phyloP scores from a whole-genome alignment of 2,888 invertebrate genomes.

The Megamerina dolium region DNA sequence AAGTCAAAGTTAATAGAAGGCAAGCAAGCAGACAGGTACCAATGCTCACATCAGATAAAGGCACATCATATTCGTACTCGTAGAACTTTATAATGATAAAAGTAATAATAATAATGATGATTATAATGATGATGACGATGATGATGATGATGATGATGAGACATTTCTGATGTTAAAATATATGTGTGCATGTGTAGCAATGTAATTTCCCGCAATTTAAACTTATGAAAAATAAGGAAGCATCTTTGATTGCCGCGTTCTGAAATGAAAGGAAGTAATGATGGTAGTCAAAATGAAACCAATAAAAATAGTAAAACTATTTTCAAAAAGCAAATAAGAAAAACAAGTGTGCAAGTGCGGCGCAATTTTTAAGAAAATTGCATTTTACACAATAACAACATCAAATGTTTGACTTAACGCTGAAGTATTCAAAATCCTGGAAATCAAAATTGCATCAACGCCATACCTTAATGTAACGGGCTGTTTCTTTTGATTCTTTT shows the following conservation, averaged over 20 bases:
- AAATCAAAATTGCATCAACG: too few relatives aligned
- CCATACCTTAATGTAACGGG: too few relatives aligned
- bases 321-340: background rate
- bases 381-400: constrained; percentile 1
- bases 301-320: background rate
- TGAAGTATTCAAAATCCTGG: background rate
- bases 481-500: too few relatives aligned
- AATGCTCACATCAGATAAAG: background rate
- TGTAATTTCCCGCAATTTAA: constrained; percentile 13
- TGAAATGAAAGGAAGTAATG: background rate
- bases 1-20: too few relatives aligned
- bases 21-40: background rate
- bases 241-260: constrained; percentile 4
- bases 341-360: background rate
- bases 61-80: background rate
- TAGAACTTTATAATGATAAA: background rate
- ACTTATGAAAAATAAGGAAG: constrained; percentile 11
- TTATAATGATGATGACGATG: background rate
- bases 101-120: constrained; percentile 1
- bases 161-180: background rate
- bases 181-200: background rate
- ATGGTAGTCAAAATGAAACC: background rate
- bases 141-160: background rate
- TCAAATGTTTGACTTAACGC: background rate
- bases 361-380: constrained; percentile 9